A percentile compares a stretch with the other conserved stretches of the same genome.
phyloP scores from a whole-genome alignment of 2,797 vertebrate species.

The Eulemur coronatus region DNA sequence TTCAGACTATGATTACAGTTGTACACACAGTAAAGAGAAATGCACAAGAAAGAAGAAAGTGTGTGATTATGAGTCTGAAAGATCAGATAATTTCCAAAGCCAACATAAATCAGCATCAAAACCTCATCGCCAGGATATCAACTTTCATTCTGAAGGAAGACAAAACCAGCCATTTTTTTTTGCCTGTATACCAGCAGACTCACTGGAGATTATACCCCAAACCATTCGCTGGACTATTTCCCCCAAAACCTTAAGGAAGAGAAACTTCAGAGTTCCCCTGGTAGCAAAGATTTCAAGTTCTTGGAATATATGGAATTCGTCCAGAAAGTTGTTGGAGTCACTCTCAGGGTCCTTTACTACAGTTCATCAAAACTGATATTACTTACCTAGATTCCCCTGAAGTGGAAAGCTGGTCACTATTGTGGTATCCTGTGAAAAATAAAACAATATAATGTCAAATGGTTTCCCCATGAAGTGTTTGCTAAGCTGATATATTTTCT shows the following conservation, averaged over 20 bases:
- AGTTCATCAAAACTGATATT: neutral
- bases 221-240: slow-evolving; percentile 69
- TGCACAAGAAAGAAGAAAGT: neutral
- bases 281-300: slow-evolving; percentile 62
- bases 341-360: neutral
- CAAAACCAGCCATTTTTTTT: slow-evolving; percentile 64
- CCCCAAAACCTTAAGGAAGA: neutral
- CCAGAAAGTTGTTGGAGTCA: slow-evolving; percentile 36
- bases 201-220: slow-evolving; percentile 31
- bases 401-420: neutral
- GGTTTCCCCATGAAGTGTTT: neutral
- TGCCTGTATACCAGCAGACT: slow-evolving; percentile 65
- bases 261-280: slow-evolving; percentile 52
- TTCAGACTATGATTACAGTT: neutral
- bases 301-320: slow-evolving; percentile 8
- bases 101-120: neutral
- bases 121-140: neutral
- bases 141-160: neutral
- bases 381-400: neutral
- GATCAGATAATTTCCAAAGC: neutral
- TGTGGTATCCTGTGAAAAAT: slow-evolving; percentile 56
- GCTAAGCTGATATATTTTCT: neutral
- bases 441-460: slow-evolving; percentile 28
- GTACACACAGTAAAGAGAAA: neutral
- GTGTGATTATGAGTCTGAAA: neutral